A percentile compares a stretch with the other conserved stretches of the same genome.
Conservation (phyloP, 1,140 invertebrate species). For the Drosophila lacteicornis region DNA sequence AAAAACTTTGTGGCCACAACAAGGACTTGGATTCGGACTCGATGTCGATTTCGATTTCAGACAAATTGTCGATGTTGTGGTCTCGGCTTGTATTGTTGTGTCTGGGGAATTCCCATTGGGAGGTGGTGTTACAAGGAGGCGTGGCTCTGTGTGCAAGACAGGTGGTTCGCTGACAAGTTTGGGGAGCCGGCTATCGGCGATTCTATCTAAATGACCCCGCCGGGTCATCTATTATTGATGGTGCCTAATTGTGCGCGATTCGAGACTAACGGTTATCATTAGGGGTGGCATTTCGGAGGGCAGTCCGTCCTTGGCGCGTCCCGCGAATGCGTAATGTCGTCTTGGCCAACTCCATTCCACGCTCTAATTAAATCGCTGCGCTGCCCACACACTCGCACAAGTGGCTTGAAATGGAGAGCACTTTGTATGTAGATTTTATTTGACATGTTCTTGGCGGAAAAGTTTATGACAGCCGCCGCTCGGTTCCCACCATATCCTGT, state of each 20-base stretch:
- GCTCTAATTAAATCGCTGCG: conserved; percentile 52
- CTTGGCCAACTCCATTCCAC: conserved; percentile 17
- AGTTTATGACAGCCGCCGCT: conserved; percentile 41
- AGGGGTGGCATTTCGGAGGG: conserved; percentile 7
- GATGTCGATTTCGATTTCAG: conserved; percentile 28
- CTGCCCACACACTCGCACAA: conserved; percentile 21
- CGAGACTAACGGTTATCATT: conserved; percentile 35
- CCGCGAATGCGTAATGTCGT: conserved; percentile 11
- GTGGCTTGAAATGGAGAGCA: conserved; percentile 26
- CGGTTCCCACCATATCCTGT: conserved; percentile 30
- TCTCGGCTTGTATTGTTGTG: conserved; percentile 13
- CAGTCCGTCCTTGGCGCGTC: conserved; percentile 4
- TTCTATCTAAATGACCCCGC: conserved; percentile 56
- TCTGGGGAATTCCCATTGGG: conserved; percentile 39
- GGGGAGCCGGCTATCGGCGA: conserved; percentile 34
- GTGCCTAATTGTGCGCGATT: conserved; percentile 42
- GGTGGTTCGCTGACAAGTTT: conserved; percentile 34
- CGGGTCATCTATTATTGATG: conserved; percentile 56
- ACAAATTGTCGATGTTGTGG: conserved; percentile 31
- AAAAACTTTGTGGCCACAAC: conserved; percentile 33
- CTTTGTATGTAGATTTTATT: conserved; percentile 69
- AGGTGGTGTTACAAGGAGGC: conserved; percentile 27
- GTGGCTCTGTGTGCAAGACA: conserved; percentile 11
- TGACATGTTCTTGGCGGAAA: conserved; percentile 47
- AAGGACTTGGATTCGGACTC: conserved; percentile 5